These are phyloP conservation scores for Meloe dianella DNA, from an alignment of 2,888 invertebrate genomes.

Conservation along the genomic window DNA sequence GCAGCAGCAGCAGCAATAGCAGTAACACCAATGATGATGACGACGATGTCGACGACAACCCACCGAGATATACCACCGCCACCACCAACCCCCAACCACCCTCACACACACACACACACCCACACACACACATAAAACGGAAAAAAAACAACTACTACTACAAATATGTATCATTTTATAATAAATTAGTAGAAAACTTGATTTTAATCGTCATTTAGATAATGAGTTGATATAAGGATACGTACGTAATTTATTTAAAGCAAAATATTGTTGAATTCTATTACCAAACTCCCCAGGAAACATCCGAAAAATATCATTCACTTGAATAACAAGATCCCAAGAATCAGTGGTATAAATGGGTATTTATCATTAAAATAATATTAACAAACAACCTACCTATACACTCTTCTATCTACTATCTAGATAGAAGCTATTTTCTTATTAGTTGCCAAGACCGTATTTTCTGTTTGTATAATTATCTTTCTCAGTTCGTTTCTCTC, in stretches of 20 bases:
- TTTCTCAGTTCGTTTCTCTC: slow-evolving; percentile 58
- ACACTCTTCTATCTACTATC: not conserved
- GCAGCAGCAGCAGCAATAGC: no score
- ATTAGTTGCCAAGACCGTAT: slow-evolving; percentile 50
- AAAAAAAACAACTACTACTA: not conserved
- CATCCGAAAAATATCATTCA: not conserved
- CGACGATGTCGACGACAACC: slow-evolving; percentile 46
- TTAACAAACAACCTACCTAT: not conserved
- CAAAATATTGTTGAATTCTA: no score
- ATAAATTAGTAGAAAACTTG: no score
- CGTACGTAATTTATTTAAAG: no score
- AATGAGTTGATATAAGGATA: no score
- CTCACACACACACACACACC: no score
- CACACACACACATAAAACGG: slow-evolving; percentile 12
- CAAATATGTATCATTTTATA: no score
- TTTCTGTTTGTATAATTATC: slow-evolving; percentile 57
- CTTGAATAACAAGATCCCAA: slow-evolving; percentile 12
- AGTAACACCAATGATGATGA: not conserved
- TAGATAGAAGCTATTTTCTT: slow-evolving; percentile 32
- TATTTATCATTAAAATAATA: no score
- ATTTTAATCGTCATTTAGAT: no score
- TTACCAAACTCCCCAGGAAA: no score
- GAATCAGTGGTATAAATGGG: slow-evolving; percentile 28
- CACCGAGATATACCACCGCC: slow-evolving; percentile 47
- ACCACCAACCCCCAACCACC: slow-evolving; percentile 26